Percentiles rank a stretch among this genome's conserved stretches.
These are phyloP conservation scores for Bombus pascuorum DNA, from an alignment of 1,140 invertebrate species.

Conservation along the genomic window DNA sequence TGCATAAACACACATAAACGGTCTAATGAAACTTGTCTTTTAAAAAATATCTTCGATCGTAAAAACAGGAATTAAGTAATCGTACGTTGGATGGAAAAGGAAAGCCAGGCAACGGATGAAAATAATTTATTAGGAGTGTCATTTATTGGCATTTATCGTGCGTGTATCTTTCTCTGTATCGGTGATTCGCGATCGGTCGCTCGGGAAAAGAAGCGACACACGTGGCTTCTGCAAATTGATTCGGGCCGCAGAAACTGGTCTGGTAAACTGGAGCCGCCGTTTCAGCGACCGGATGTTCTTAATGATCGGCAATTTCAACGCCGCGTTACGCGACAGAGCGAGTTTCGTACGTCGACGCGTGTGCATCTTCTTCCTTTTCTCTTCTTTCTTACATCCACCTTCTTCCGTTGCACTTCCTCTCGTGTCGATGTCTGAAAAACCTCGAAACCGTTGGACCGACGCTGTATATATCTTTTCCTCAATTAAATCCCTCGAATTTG, in stretches of 20 bases:
- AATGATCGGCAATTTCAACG: constrained; percentile 69
- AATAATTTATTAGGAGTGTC: constrained; percentile 33
- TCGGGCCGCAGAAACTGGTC: constrained; percentile 65
- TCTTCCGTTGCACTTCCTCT: neutral
- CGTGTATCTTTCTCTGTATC: neutral
- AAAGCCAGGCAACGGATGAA: neutral
- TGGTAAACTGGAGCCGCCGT: constrained; percentile 56
- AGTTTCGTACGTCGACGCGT: constrained; percentile 34
- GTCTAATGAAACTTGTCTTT: too few species aligned
- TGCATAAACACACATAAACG: too few species aligned
- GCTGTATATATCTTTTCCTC: neutral
- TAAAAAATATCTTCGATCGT: too few species aligned
- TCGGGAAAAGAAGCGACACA: constrained; percentile 37
- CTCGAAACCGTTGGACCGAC: neutral
- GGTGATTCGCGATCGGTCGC: neutral
- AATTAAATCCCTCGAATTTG: constrained; percentile 33
- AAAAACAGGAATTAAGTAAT: too few species aligned
- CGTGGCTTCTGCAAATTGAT: constrained; percentile 61
- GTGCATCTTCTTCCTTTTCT: neutral
- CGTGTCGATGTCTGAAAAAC: neutral
- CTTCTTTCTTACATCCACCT: neutral
- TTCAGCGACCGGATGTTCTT: constrained; percentile 66
- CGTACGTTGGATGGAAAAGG: neutral
- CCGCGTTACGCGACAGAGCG: constrained; percentile 50
- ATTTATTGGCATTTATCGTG: constrained; percentile 12